These are phyloP conservation scores for Dolichallabes microphthalmus DNA, from an alignment of 2,113 vertebrate genomes.

Conservation along the genomic window DNA sequence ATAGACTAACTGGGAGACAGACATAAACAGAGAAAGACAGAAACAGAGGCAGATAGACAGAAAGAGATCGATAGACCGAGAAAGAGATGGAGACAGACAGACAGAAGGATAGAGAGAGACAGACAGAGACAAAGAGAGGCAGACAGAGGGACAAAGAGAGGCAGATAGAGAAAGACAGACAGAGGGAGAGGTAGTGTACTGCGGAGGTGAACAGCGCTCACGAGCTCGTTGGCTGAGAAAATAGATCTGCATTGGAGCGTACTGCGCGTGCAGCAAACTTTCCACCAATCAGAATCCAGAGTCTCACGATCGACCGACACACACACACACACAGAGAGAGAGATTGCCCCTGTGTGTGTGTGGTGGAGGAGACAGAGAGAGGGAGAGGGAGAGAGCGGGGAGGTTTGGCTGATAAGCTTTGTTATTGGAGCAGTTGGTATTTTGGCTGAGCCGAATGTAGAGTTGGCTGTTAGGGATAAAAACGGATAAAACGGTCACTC, in stretches of 20 bases:
- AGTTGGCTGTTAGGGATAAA: conserved; percentile 24
- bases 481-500: background rate
- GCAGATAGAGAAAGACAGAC: too few species aligned
- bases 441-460: conserved; percentile 56
- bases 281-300: conserved; percentile 40
- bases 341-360: background rate
- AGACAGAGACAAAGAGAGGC: too few species aligned
- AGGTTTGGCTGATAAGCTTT: background rate
- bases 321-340: conserved; percentile 6
- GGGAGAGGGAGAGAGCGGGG: conserved; percentile 6
- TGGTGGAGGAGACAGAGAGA: background rate
- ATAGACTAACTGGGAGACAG: too few species aligned
- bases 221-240: background rate
- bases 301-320: background rate
- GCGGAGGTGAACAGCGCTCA: background rate
- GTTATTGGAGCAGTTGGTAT: background rate
- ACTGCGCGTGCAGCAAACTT: conserved; percentile 38
- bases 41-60: too few species aligned
- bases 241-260: conserved; percentile 34
- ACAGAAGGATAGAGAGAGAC: too few species aligned
- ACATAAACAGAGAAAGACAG: too few species aligned
- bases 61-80: too few species aligned
- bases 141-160: too few species aligned
- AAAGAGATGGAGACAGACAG: too few species aligned
- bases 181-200: background rate